Conservation (phyloP, 1,140 invertebrate genomes). For the Caenorhabditis inopinata region DNA sequence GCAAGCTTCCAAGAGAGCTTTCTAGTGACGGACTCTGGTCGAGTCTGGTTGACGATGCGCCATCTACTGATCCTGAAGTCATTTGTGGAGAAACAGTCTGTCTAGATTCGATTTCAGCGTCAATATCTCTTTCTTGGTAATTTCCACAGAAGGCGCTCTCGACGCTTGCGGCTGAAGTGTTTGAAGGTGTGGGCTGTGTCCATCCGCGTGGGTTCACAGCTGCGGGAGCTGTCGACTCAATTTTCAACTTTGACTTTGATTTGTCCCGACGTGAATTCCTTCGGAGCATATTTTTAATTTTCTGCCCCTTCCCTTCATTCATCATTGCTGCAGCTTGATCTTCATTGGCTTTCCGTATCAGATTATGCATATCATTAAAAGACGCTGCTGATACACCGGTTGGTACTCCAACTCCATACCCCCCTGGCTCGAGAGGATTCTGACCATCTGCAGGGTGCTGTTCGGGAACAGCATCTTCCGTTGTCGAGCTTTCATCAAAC, state of each 20-base stretch:
- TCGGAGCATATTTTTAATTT: conserved; percentile 51
- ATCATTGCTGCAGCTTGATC: conserved; percentile 49
- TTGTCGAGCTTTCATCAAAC: conserved; percentile 47
- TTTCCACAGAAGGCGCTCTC: conserved; percentile 43
- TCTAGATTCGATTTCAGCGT: conserved; percentile 47
- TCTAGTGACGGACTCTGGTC: conserved; percentile 45
- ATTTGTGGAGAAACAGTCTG: conserved; percentile 36
- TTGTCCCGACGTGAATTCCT: conserved; percentile 50
- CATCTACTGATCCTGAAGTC: conserved; percentile 21
- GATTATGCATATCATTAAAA: conserved; percentile 52
- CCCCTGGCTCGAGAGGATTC: conserved; percentile 22
- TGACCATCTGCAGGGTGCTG: conserved; percentile 37
- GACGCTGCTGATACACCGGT: conserved; percentile 44
- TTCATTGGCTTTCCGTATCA: conserved; percentile 52
- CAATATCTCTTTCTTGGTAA: conserved; percentile 46
- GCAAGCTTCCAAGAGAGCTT: conserved; percentile 32
- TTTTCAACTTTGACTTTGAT: conserved; percentile 38
- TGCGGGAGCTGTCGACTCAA: conserved; percentile 45
- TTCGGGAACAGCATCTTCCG: conserved; percentile 44
- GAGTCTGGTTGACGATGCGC: neutral
- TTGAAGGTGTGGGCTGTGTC: conserved; percentile 37
- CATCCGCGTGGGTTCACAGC: conserved; percentile 41
- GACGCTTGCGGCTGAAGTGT: conserved; percentile 27
- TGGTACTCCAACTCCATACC: conserved; percentile 41
- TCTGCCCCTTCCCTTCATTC: conserved; percentile 49